phyloP scores from a whole-genome alignment of 2,888 invertebrate genomes.

The Heliconius aoede region DNA sequence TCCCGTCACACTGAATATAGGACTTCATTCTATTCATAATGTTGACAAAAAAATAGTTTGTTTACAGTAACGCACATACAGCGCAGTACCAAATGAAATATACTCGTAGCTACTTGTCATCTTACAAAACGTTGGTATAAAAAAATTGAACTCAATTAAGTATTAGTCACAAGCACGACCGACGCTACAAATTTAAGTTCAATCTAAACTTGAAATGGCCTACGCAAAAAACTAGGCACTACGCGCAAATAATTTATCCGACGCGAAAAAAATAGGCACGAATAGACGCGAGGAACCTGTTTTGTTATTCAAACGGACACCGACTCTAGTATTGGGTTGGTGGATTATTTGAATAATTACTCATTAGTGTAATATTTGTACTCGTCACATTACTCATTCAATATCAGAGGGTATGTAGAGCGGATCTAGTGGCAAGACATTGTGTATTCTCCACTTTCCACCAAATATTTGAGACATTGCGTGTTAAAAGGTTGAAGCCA shows the following conservation, averaged over 20 bases:
- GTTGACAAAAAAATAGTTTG: neutral
- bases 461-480: neutral
- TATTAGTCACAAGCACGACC: neutral
- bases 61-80: neutral
- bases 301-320: constrained; percentile 2
- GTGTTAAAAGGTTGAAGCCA: neutral
- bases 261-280: constrained; percentile 22
- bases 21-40: neutral
- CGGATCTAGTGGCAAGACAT: neutral
- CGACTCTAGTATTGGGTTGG: neutral
- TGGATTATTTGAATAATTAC: neutral
- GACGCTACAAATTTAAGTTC: neutral
- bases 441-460: neutral
- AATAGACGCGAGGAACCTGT: constrained; percentile 28
- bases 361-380: neutral
- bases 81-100: no score
- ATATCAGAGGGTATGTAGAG: no score
- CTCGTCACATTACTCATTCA: no score
- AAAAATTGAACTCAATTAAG: neutral
- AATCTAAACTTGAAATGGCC: constrained; percentile 24
- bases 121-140: neutral
- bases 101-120: neutral
- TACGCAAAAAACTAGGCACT: constrained; percentile 30
- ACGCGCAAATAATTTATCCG: constrained; percentile 9
- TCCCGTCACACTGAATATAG: constrained; percentile 3